Base-by-base conservation (phyloP, 2,113 vertebrate species). In the Atlantisia rogersi region DNA sequence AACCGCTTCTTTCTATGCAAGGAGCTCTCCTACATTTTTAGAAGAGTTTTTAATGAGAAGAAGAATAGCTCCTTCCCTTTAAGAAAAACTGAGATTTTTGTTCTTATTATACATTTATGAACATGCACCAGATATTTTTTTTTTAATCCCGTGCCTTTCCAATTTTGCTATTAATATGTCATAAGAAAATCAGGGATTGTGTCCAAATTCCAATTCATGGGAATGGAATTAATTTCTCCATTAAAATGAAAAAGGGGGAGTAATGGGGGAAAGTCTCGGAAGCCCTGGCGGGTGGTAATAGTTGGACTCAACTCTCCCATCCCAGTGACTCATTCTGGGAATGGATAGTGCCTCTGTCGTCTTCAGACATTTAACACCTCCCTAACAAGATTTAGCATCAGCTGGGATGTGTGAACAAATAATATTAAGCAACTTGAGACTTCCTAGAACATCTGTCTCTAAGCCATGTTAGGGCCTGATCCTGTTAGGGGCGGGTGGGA, bases 141-240 rank as follows among this genome's bases (percentile, higher is more conserved):
- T 90, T 86, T 67, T 20, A 86, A 77, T 83, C n/a, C 76, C 11
- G 1, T 63, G 53, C 20, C 58, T 96, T 95, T 94, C 92, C 86
- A 95, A 73, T 88, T 92, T 90, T 94, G 76, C 82, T 94, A 93
- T 95, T 95, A 95, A 95, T 73, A 92, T 94, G 88, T 93, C 88
- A 82, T 60, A 94, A 91, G 64, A 88, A 95, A 95, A 95, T 52
- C 55, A 77, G 3, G 0, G 55, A 93, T 58, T 44, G 42, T 84
- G 31, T 93, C 94, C 95, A 97, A 91, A 94, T 95, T 95, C 79
- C 90, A 90, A 70, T 97, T 96, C 94, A 95, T 86, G 62, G 46
- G 86, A 96, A 90, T 79, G 91, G 92, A 97, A 95, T 96, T 89
- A 96, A 70, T 55, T 82, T 69, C 78, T 87, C 95, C 69, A 71